Evolutionary conservation across 2,113 vertebrate genomes (phyloP), one percentile per base, ranked within the genome.

Genomic region (Centropus unirufus): DNA sequence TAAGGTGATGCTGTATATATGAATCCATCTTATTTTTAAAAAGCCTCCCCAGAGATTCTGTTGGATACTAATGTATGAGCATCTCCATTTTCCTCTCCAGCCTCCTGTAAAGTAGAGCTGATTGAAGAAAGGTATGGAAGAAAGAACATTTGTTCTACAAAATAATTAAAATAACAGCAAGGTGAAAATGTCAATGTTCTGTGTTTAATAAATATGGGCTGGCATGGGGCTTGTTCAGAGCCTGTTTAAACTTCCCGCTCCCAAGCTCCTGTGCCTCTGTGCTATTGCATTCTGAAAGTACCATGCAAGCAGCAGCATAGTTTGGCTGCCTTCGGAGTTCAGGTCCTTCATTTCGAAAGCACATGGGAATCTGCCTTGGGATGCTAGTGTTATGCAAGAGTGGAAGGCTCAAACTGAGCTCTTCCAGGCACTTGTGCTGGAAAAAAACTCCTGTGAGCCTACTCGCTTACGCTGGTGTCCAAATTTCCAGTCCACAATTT

Each of bases 301-400:
- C 12, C 2, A 0, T 2, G 2, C 3, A 4, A 63, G 62, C 59
- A 62, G 26, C 30, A 8, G 6, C 0, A 6, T n/a, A 12, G 29
- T 3, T 18, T 0, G 0, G 8, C 22, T 26, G 26, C 40, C 32
- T 39, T 8, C 26, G 5, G 47, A 16, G 29, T 32, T 20, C 8
- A 8, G 36, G 19, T 54, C 13, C 3, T 20, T 26, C 36, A 22
- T 27, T 23, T 29, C 16, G n/a, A 46, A 36, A 12, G 6, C 3
- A 14, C 42, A 14, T 17, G 1, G 1, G 44, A 7, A 14, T 19
- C 14, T 29, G 13, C 4, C 12, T 9, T 14, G 30, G 57, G 52
- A 8, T 2, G 3, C 21, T 27, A 51, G 10, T 9, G 16, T 52
- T 12, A 6, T 2, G 14, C 0, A 8, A 26, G 16, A 0, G 1